phyloP scores from a whole-genome alignment of 2,113 vertebrate species.

The Psephotus haematonotus region DNA sequence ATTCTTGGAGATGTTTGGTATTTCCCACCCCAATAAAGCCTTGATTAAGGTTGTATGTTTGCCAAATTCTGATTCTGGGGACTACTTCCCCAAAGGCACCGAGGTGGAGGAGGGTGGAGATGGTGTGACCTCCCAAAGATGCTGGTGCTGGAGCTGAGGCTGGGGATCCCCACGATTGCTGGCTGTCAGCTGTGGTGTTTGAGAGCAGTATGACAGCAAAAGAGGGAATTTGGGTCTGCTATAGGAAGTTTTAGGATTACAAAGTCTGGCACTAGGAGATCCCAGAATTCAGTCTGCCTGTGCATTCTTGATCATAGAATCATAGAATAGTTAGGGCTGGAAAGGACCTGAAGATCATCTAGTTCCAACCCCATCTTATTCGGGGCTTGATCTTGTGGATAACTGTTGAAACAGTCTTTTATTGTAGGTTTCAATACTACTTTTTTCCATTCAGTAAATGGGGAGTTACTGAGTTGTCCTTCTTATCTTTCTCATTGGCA shows the following conservation, averaged over 20 bases:
- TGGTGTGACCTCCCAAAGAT: not conserved
- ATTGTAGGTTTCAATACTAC: not conserved
- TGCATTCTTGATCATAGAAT: not conserved
- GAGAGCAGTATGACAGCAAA: not conserved
- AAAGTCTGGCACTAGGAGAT: not conserved
- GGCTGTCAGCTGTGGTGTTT: not conserved
- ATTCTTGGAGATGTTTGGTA: not conserved
- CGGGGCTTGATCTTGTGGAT: not conserved
- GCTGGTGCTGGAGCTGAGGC: fast-evolving
- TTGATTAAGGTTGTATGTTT: not conserved
- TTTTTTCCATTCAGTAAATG: not conserved
- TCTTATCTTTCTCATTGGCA: not conserved
- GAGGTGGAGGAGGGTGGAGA: fast-evolving
- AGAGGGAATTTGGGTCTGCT: not conserved
- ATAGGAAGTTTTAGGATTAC: not conserved
- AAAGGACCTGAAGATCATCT: no score
- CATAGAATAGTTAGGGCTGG: no score
- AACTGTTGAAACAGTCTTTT: not conserved
- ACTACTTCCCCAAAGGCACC: not conserved
- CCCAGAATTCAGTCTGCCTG: not conserved
- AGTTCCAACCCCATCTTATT: not conserved
- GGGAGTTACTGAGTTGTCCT: not conserved
- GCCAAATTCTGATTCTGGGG: not conserved
- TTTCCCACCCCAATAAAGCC: not conserved
- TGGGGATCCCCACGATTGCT: not conserved